Evolutionary conservation across 2,113 vertebrate genomes (phyloP), one percentile per base, ranked within the genome.

Genomic region (Chrysemys picta): DNA sequence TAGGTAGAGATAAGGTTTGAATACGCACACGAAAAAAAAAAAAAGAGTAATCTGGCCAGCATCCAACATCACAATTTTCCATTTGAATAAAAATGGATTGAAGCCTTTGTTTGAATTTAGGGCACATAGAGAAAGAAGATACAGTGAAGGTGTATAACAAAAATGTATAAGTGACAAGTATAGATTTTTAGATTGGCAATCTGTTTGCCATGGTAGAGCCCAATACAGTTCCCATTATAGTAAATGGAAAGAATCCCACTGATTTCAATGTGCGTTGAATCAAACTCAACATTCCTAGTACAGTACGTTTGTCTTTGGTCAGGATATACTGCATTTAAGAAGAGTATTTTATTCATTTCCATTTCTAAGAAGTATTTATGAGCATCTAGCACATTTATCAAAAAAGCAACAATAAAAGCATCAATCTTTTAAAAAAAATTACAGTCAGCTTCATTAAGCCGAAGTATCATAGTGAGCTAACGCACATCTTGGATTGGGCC

Each of bases 31-130:
- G 16, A 16, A 16, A 5, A 42, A 16, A 5, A 80, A 35, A 14
- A 5, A 85, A 53, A 24, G 72, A 35, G 47, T 97, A 98, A 17
- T 84, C 59, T 0, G 97, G 97, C 22, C 96, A 87, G 83, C 97
- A 98, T 86, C 93, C 95, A 19, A 24, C 82, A 10, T 10, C 85
- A 38, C 31, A 5, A 29, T 80, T 89, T 90, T 59, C 8, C 4
- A 87, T 90, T 90, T 84, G 78, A 88, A 90, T 50, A 83, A 78
- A 0, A 57, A 27, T 27, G 69, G 56, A 54, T 12, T 25, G 62
- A 27, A 93, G 5, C 0, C 0, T 53, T 93, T 62, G 87, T 94
- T 91, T 10, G 1, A 49, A 45, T 47, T 82, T 72, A 59, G 47
- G 35, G 25, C 17, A 10, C 19, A 38, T 56, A 78, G 76, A 72